Percentiles rank a stretch among this genome's conserved stretches.
phyloP scores from a whole-genome alignment of 2,113 vertebrate species.

The Urocolius indicus region DNA sequence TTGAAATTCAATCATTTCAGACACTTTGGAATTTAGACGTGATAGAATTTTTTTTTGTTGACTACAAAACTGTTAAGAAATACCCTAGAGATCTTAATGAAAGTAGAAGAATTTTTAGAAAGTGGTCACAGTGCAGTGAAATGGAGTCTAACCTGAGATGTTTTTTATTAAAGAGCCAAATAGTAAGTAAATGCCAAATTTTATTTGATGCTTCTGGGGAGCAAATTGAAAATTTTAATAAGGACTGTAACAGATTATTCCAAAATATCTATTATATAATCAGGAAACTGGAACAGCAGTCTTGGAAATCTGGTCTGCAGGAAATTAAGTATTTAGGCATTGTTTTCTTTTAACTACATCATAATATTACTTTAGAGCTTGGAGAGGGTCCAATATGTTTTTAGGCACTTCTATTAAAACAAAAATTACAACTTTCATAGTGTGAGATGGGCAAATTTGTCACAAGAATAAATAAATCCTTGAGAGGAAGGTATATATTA shows the following conservation, averaged over 20 bases:
- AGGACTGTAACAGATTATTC: constrained; percentile 25
- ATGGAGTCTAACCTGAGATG: neutral
- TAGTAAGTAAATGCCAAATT: neutral
- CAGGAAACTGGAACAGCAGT: neutral
- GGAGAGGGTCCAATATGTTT: constrained; percentile 17
- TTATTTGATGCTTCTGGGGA: neutral
- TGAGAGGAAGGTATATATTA: neutral
- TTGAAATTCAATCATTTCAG: neutral
- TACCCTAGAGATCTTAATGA: neutral
- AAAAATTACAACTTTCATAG: neutral
- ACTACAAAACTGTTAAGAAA: neutral
- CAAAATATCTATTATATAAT: constrained; percentile 19
- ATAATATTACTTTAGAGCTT: constrained; percentile 10
- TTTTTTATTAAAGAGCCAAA: neutral
- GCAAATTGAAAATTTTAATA: constrained; percentile 22
- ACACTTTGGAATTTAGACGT: neutral
- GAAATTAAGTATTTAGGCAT: constrained; percentile 63
- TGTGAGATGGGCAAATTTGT: neutral
- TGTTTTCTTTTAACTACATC: constrained; percentile 59
- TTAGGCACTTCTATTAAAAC: neutral
- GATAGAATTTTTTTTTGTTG: neutral
- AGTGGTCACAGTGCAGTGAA: neutral
- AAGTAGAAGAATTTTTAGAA: neutral
- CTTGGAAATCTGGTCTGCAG: constrained; percentile 41
- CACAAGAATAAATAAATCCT: neutral